A percentile compares a stretch with the other conserved stretches of the same genome.
These are phyloP conservation scores for Pterocles orientalis DNA, from an alignment of 2,113 vertebrate genomes.

Conservation along the genomic window DNA sequence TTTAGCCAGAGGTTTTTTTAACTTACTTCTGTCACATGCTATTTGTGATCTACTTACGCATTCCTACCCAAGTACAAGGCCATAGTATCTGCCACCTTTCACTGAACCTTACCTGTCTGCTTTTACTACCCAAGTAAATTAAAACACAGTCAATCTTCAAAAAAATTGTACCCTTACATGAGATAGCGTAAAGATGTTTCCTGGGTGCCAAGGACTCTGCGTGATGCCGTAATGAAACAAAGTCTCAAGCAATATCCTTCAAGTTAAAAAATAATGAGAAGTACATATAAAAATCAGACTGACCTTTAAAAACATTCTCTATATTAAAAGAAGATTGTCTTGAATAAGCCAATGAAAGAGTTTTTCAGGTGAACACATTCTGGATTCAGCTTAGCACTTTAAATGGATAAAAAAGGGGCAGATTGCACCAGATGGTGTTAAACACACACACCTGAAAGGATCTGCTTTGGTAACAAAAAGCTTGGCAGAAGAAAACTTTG, in stretches of 20 bases:
- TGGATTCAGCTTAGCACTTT: not conserved
- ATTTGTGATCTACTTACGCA: not conserved
- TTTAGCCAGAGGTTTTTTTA: not conserved
- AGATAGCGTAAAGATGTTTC: not conserved
- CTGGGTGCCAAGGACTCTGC: not conserved
- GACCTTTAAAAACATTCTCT: not conserved
- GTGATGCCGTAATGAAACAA: not conserved
- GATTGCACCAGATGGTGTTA: not conserved
- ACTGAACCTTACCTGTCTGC: slow-evolving; percentile 4
- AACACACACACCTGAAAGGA: not conserved
- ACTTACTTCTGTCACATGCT: not conserved
- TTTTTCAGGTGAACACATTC: not conserved
- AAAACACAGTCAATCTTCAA: not conserved
- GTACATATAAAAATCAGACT: not conserved
- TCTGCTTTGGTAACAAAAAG: not conserved
- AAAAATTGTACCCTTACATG: not conserved
- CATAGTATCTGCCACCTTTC: not conserved
- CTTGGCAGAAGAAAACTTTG: not conserved
- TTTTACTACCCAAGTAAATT: not conserved
- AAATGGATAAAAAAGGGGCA: not conserved
- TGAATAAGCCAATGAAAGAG: not conserved
- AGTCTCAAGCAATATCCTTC: not conserved
- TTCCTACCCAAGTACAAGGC: not conserved
- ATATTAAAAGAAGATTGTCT: not conserved
- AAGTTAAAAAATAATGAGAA: not conserved